phyloP scores from a whole-genome alignment of 2,797 vertebrate genomes.

The Sebastes vulpes region DNA sequence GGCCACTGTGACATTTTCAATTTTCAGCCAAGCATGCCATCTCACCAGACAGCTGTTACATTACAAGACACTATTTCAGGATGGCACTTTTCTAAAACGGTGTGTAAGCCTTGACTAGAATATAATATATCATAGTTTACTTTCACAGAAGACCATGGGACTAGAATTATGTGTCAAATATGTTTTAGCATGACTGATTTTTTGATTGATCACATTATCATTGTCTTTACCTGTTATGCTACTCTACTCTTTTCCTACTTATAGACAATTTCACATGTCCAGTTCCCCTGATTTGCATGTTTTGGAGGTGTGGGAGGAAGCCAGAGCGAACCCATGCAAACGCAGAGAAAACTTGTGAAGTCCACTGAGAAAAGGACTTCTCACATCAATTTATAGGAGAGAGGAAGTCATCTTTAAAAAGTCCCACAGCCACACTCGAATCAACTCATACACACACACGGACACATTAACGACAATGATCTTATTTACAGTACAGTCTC shows the following conservation, averaged over 20 bases:
- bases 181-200: not conserved
- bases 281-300: not conserved
- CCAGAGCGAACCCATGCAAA: not conserved
- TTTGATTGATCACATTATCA: not conserved
- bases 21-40: constrained; percentile 53
- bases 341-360: not conserved
- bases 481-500: constrained; percentile 42
- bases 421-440: constrained; percentile 2
- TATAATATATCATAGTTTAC: constrained; percentile 9
- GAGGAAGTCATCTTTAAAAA: constrained; percentile 31
- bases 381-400: not conserved
- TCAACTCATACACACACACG: not conserved
- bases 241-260: not conserved
- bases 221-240: not conserved
- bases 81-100: constrained; percentile 31
- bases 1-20: constrained; percentile 55
- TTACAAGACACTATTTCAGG: constrained; percentile 42
- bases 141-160: not conserved
- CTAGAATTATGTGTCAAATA: not conserved
- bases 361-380: not conserved
- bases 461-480: constrained; percentile 21
- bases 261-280: not conserved
- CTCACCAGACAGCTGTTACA: constrained; percentile 56
- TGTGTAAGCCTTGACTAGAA: constrained; percentile 19
- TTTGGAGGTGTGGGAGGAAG: not conserved